These are phyloP conservation scores for Pseudopleuronectes americanus DNA, from an alignment of 2,797 vertebrate species.

Conservation along the genomic window DNA sequence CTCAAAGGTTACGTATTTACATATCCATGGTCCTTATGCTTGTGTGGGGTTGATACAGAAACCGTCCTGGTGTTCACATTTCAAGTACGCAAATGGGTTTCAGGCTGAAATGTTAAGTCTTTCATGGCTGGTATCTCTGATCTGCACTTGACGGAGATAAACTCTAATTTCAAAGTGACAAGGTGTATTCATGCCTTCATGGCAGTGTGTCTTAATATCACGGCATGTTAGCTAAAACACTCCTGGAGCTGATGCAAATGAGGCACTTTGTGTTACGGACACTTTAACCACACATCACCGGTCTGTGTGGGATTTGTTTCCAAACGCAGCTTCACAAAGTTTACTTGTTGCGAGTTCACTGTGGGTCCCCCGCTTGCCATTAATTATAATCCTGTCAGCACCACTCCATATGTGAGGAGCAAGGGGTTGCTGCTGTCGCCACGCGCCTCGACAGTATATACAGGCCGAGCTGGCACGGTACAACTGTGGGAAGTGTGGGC, in stretches of 20 bases:
- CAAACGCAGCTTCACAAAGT: constrained; percentile 66
- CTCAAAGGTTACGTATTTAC: not conserved
- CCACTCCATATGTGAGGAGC: constrained; percentile 49
- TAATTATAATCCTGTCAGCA: constrained; percentile 77
- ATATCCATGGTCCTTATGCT: not conserved
- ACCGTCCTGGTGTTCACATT: not conserved
- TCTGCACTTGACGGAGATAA: constrained; percentile 41
- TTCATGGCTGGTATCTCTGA: constrained; percentile 36
- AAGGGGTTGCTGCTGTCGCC: constrained; percentile 42
- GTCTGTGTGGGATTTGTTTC: constrained; percentile 68
- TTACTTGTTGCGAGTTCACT: constrained; percentile 72
- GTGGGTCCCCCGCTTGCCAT: constrained; percentile 66
- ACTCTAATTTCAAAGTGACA: constrained; percentile 53
- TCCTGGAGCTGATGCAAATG: constrained; percentile 57
- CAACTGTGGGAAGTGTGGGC: constrained; percentile 69
- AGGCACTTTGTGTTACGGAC: constrained; percentile 28
- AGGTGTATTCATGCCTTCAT: constrained; percentile 23
- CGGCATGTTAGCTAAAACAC: constrained; percentile 37
- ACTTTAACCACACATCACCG: constrained; percentile 51
- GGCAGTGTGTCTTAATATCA: constrained; percentile 31
- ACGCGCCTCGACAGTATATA: constrained; percentile 53
- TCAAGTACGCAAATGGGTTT: constrained; percentile 12
- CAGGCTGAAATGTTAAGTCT: constrained; percentile 12
- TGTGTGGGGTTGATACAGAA: not conserved
- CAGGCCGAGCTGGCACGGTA: constrained; percentile 51